These are phyloP conservation scores for Drosophila asahinai DNA, from an alignment of 1,140 invertebrate genomes.

Conservation along the genomic window DNA sequence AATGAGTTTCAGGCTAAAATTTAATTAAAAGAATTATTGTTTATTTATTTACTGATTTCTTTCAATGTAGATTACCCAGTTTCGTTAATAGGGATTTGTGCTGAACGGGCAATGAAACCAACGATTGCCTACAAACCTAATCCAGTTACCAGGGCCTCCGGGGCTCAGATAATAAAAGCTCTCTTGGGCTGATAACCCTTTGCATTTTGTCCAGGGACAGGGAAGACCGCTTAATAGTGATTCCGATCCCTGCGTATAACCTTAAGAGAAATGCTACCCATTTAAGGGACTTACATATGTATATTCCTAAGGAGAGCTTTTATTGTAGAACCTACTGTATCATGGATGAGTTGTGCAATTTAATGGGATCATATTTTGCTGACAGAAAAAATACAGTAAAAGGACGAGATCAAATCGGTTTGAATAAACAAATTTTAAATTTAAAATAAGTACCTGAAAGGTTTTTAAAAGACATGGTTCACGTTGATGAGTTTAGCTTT, in stretches of 20 bases:
- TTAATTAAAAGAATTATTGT: background rate
- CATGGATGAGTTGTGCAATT: too few relatives aligned
- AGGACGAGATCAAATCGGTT: too few relatives aligned
- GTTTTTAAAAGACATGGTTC: too few relatives aligned
- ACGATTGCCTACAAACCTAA: conserved; percentile 32
- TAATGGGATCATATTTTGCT: too few relatives aligned
- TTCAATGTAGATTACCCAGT: background rate
- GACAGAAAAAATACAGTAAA: too few relatives aligned
- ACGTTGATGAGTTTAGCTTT: too few relatives aligned
- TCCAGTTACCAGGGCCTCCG: conserved; percentile 18
- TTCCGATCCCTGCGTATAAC: background rate
- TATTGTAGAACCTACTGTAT: too few relatives aligned
- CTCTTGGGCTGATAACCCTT: conserved; percentile 6
- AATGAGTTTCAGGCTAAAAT: background rate
- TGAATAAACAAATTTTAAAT: too few relatives aligned
- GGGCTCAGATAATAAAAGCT: conserved; percentile 2
- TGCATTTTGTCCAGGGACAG: background rate
- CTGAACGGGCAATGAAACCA: conserved; percentile 28
- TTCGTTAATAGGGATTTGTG: conserved; percentile 28
- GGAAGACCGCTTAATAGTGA: background rate
- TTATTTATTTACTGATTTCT: background rate
- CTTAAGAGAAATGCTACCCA: background rate
- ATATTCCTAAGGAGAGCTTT: too few relatives aligned
- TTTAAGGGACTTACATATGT: too few relatives aligned
- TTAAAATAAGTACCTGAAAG: too few relatives aligned